A percentile compares a stretch with the other conserved stretches of the same genome.
Conservation (phyloP, 2,797 vertebrate species). For the Tenualosa ilisha region DNA sequence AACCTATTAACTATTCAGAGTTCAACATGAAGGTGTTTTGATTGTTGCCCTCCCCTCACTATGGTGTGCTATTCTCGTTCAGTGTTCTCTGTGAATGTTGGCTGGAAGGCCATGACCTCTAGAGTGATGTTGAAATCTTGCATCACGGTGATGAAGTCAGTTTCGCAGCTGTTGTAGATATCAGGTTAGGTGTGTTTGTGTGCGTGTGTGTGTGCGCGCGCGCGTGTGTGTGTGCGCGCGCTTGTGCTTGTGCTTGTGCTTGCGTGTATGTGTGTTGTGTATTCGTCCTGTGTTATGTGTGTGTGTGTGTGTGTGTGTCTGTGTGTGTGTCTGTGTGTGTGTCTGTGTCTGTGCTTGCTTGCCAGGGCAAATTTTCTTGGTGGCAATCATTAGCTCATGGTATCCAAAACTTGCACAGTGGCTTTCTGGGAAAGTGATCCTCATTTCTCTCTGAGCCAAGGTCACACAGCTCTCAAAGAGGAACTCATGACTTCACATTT, state of each 20-base stretch:
- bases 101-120: conserved; percentile 26
- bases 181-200: conserved; percentile 32
- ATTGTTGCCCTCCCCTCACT: not conserved
- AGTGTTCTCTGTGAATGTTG: conserved; percentile 13
- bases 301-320: not conserved
- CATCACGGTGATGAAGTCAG: conserved; percentile 36
- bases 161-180: conserved; percentile 49
- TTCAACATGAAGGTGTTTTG: not conserved
- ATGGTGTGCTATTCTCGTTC: not conserved
- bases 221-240: not conserved
- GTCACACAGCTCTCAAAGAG: not conserved
- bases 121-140: conserved; percentile 42
- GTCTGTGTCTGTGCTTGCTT: not conserved
- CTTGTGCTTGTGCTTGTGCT: not conserved
- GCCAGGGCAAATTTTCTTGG: not conserved
- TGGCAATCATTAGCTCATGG: not conserved
- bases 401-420: conserved; percentile 5
- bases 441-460: not conserved
- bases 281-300: too few species aligned
- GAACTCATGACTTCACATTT: not conserved
- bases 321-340: not conserved
- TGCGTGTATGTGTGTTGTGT: not conserved
- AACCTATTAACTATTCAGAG: not conserved
- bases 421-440: not conserved
- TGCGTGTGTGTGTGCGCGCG: conserved; percentile 23